phyloP scores from a whole-genome alignment of 2,888 invertebrate genomes.

The Hofmannophila pseudospretella region DNA sequence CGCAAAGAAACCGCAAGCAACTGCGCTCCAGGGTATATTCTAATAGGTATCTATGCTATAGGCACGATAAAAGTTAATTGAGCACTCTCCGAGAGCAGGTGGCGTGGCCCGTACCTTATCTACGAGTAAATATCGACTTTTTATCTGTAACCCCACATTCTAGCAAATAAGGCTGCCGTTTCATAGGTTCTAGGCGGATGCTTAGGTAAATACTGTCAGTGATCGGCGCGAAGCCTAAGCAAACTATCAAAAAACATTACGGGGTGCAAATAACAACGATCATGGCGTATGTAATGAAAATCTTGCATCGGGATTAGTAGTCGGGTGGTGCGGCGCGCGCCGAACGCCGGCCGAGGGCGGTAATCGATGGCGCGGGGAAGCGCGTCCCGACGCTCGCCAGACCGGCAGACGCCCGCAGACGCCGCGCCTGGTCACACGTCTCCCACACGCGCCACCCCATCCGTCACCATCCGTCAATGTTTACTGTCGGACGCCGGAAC shows the following conservation, averaged over 20 bases:
- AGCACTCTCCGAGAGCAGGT: slow-evolving; percentile 11
- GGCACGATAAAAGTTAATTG: slow-evolving; percentile 12
- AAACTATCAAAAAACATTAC: slow-evolving; percentile 74
- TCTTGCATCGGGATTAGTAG: slow-evolving; percentile 70
- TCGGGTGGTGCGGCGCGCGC: slow-evolving; percentile 53
- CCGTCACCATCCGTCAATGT: slow-evolving; percentile 63
- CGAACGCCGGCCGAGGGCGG: slow-evolving; percentile 66
- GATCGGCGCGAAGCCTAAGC: slow-evolving; percentile 45
- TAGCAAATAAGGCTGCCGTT: neutral
- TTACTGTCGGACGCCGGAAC: slow-evolving; percentile 69
- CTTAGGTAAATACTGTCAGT: neutral
- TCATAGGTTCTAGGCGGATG: neutral
- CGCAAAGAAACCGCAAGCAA: slow-evolving; percentile 1
- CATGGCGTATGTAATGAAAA: slow-evolving; percentile 75
- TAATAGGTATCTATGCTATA: slow-evolving; percentile 10
- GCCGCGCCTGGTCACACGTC: slow-evolving; percentile 65
- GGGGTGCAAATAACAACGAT: slow-evolving; percentile 76
- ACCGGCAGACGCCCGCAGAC: slow-evolving; percentile 79
- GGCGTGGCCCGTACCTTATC: slow-evolving; percentile 12
- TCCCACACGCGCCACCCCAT: slow-evolving; percentile 48
- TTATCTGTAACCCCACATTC: slow-evolving; percentile 1
- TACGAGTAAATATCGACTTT: slow-evolving; percentile 11
- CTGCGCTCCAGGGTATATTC: slow-evolving; percentile 2
- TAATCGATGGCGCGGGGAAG: slow-evolving; percentile 76
- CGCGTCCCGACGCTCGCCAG: slow-evolving; percentile 71